phyloP scores from a whole-genome alignment of 2,113 vertebrate species.

The Myrmophylax atrothorax region DNA sequence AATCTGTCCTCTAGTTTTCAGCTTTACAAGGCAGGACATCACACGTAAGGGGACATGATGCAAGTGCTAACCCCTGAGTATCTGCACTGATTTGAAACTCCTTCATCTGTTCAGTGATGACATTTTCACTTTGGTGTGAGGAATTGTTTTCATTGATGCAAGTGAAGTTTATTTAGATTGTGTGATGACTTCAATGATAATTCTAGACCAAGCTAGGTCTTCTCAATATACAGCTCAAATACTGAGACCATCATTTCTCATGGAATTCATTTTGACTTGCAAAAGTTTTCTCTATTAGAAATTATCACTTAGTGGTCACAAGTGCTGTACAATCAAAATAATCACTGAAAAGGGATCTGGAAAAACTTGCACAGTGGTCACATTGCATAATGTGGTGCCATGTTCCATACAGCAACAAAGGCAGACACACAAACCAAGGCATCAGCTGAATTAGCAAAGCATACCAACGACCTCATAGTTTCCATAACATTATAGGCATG shows the following conservation, averaged over 20 bases:
- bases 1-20: not conserved
- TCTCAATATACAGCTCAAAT: not conserved
- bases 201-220: not conserved
- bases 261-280: not conserved
- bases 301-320: not conserved
- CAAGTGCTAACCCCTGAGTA: not conserved
- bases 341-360: not conserved
- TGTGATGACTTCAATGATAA: not conserved
- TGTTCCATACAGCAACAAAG: not conserved
- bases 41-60: not conserved
- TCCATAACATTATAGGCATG: not conserved
- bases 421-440: not conserved
- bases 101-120: not conserved
- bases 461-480: not conserved
- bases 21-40: not conserved
- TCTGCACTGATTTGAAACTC: not conserved
- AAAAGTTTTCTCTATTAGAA: not conserved
- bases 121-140: not conserved
- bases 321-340: conserved; percentile 17
- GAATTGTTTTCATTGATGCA: not conserved
- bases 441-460: not conserved
- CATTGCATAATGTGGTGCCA: not conserved
- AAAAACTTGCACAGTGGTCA: not conserved
- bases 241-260: not conserved
- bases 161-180: not conserved